A percentile compares a stretch with the other conserved stretches of the same genome.
Conservation (phyloP, 2,888 invertebrate species). For the Brachypalpus laphriformis region DNA sequence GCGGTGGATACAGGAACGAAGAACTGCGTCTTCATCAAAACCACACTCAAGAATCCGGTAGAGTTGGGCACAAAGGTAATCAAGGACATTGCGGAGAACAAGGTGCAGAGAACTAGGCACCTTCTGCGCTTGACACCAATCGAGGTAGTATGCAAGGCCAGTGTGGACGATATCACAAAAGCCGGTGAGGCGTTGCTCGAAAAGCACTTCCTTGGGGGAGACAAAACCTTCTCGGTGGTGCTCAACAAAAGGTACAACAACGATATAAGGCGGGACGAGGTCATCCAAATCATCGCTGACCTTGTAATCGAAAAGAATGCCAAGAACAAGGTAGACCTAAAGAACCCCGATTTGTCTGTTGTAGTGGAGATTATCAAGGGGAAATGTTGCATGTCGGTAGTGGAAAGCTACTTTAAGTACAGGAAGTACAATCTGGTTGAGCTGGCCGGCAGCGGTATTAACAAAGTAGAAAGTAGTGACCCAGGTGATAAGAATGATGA, state of each 20-base stretch:
- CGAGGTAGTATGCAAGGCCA: slow-evolving; percentile 91
- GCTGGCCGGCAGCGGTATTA: slow-evolving; percentile 74
- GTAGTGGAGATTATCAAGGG: slow-evolving; percentile 92
- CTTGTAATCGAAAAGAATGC: slow-evolving; percentile 88
- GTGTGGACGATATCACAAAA: slow-evolving; percentile 88
- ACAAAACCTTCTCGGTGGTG: slow-evolving; percentile 89
- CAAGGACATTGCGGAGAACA: slow-evolving; percentile 87
- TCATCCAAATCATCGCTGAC: slow-evolving; percentile 89
- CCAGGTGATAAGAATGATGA: background rate
- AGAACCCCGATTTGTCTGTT: slow-evolving; percentile 89
- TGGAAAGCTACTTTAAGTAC: slow-evolving; percentile 90
- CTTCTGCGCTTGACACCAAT: slow-evolving; percentile 92
- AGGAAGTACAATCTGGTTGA: slow-evolving; percentile 94
- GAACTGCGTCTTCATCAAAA: slow-evolving; percentile 93
- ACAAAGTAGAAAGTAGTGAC: slow-evolving; percentile 67
- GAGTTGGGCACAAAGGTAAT: slow-evolving; percentile 88
- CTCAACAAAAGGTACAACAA: slow-evolving; percentile 92
- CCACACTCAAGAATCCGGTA: slow-evolving; percentile 89
- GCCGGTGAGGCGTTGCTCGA: slow-evolving; percentile 88
- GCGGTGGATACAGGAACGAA: slow-evolving; percentile 91
- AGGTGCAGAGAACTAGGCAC: slow-evolving; percentile 89
- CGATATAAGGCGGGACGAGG: slow-evolving; percentile 87
- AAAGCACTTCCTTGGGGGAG: slow-evolving; percentile 88
- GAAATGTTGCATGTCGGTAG: slow-evolving; percentile 90
- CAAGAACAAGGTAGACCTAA: slow-evolving; percentile 90